Conservation (phyloP, 1,140 invertebrate genomes). For the Dendroctonus ponderosae region DNA sequence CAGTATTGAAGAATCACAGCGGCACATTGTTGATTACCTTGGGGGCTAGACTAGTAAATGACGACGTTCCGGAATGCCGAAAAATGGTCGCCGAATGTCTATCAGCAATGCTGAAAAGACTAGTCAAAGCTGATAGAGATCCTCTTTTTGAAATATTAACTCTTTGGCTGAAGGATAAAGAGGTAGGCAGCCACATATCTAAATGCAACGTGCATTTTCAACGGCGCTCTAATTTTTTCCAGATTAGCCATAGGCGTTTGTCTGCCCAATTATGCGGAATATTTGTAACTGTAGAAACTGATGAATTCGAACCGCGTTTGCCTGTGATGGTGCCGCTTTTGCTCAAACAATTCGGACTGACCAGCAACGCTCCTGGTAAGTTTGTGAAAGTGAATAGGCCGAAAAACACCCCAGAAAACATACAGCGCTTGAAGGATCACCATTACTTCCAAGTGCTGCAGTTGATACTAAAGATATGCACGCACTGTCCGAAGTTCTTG, state of each 20-base stretch:
- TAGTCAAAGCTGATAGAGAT: constrained; percentile 58
- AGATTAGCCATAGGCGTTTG: constrained; percentile 52
- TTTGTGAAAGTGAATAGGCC: constrained; percentile 47
- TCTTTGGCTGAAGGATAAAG: constrained; percentile 67
- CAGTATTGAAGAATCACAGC: constrained; percentile 57
- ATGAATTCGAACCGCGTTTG: constrained; percentile 47
- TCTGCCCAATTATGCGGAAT: constrained; percentile 66
- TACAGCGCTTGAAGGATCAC: constrained; percentile 62
- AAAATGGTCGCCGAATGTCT: constrained; percentile 67
- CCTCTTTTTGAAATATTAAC: constrained; percentile 66
- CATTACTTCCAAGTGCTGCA: constrained; percentile 70
- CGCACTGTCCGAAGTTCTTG: constrained; percentile 56
- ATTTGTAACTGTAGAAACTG: constrained; percentile 59
- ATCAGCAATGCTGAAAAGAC: constrained; percentile 59
- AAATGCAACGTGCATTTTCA: background rate
- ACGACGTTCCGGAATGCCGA: constrained; percentile 65
- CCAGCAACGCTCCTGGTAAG: constrained; percentile 44
- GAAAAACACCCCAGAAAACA: constrained; percentile 46
- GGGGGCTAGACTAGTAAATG: constrained; percentile 70
- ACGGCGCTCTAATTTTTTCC: constrained; percentile 11
- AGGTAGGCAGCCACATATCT: constrained; percentile 53
- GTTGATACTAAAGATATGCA: constrained; percentile 62
- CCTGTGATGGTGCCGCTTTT: constrained; percentile 50
- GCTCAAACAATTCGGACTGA: constrained; percentile 52
- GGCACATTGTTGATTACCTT: constrained; percentile 73